Percentiles rank a stretch among this genome's conserved stretches.
Evolutionary conservation across 2,888 invertebrate genomes (phyloP).

Genomic region (Oligia latruncula): DNA sequence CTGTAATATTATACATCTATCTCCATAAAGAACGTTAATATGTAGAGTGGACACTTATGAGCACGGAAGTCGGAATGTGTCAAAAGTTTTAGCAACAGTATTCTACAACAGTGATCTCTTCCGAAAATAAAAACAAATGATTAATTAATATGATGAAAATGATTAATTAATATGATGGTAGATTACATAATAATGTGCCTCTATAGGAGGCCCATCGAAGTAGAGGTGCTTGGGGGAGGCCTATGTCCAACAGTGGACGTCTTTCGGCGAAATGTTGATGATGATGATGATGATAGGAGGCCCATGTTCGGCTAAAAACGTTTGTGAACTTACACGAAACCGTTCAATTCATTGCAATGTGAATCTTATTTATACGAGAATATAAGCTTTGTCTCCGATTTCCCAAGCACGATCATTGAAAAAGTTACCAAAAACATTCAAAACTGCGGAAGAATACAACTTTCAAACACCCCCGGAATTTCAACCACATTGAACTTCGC

Average conservation of each 20-base stretch:
- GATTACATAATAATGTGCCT: background rate
- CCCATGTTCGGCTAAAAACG: background rate
- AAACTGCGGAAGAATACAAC: background rate
- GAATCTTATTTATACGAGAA: background rate
- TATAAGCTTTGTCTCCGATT: background rate
- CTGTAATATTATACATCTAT: background rate
- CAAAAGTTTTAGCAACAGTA: background rate
- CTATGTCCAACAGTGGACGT: too few species aligned
- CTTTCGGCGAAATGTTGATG: too few species aligned
- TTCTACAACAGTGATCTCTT: background rate
- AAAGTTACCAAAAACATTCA: conserved; percentile 1
- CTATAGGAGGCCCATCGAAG: too few species aligned
- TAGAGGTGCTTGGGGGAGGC: too few species aligned
- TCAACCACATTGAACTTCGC: conserved; percentile 18
- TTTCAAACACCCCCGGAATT: conserved; percentile 11
- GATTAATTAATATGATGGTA: background rate
- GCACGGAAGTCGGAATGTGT: background rate
- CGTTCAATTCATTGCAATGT: background rate
- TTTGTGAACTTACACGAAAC: background rate
- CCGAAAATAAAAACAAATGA: background rate
- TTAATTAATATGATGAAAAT: too few species aligned
- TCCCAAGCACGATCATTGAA: background rate
- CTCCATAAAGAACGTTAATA: background rate
- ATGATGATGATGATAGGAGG: too few species aligned
- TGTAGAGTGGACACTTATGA: background rate